Evolutionary conservation across 2,113 vertebrate genomes (phyloP), one percentile per base, ranked within the genome.

Genomic region (Hymenochirus boettgeri): DNA sequence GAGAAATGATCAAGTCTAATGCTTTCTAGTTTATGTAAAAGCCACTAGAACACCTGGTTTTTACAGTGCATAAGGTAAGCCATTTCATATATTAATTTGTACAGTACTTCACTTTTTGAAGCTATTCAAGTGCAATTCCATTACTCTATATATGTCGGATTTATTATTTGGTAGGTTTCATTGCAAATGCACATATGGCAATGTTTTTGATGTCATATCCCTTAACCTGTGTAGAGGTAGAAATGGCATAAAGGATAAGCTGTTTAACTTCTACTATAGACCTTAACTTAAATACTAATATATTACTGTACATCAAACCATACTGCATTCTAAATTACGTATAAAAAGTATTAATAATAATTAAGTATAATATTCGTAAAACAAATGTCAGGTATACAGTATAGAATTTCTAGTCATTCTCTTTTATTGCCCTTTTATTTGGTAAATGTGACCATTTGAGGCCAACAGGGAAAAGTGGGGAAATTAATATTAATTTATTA

Each of bases 1-100:
- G 33, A 23, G 23, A 58, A 57, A 66, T 66, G 27, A 65, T 57
- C 29, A 57, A 22, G 39, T 58, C 31, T 66, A 66, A 66, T 58
- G 63, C 57, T 29, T 66, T 31, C 47, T 57, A 57, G 54, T 65
- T 57, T 37, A 65, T 65, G 42, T 57, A 50, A 65, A 29, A 65
- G 27, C 29, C 29, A 26, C 22, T 35, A n/a, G 18, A 65, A 57
- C 21, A 65, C 53, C 39, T 57, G 42, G 42, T 54, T 63, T 10
- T 45, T 57, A 65, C 42, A 39, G 45, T 66, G 53, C 45, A 57
- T 57, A 65, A 22, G 21, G 48, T 65, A 47, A 58, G 46, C 12
- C 31, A 50, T 46, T 66, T 66, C 37, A 37, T 51, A 31, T 58
- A 51, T 39, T 66, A 35, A 58, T 66, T 26, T 66, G 9, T 58